Evolutionary conservation across 2,797 vertebrate genomes (phyloP), one percentile per base, ranked within the genome.

Genomic region (Dryobates pubescens): DNA sequence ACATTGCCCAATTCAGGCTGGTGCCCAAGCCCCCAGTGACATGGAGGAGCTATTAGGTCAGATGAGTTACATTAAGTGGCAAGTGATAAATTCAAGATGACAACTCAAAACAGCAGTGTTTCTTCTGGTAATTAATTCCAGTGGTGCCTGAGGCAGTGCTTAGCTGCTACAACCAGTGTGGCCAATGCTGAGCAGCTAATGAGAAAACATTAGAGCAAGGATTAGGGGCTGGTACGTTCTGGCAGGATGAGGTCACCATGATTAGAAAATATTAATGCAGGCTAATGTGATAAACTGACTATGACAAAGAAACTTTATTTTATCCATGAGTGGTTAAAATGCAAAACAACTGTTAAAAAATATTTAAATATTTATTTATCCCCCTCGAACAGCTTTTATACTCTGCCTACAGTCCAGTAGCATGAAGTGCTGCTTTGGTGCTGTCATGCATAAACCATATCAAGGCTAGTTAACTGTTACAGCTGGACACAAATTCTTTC

Each of bases 41-140:
- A 97, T 58, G 38, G 95, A 95, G 97, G 95, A 97, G 98, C 98
- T 98, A 98, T 98, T 98, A 98, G 98, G 98, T 99, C 98, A 98
- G 98, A 99, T 98, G 98, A 99, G 98, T 98, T 98, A 98, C 98
- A 98, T 98, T 99, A 99, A 99, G 98, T 98, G 98, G 98, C 98
- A 98, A 98, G 98, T 99, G 98, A 99, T 99, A 99, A 99, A 99
- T 99, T 98, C 98, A 99, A 98, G 98, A 99, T 98, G 99, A 99
- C 99, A 99, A 98, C 98, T 98, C 98, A 97, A 98, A 99, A 98
- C 98, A 98, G 98, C 98, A 98, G 98, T 98, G 98, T 98, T 99
- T 99, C 99, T 99, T 98, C 98, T 98, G 97, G 98, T 99, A 99
- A 99, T 99, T 99, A 99, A 99, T 99, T 99, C 98, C 99, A 99